phyloP scores from a whole-genome alignment of 2,797 vertebrate species.

The Emydoidea blandingii region DNA sequence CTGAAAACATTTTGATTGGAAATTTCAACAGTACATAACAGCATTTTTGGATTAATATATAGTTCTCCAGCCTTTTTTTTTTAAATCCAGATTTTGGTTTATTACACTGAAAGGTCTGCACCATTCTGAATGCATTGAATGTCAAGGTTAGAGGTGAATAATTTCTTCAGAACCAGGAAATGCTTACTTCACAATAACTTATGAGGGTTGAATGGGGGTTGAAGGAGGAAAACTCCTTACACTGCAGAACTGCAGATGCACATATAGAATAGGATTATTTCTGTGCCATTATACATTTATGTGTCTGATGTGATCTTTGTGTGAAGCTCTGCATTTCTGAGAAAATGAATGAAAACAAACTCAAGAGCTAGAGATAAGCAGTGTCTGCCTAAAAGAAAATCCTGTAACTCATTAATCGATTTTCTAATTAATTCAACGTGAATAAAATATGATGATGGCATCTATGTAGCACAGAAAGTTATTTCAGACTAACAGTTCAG shows the following conservation, averaged over 20 bases:
- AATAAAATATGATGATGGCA: conserved; percentile 54
- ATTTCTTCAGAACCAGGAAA: conserved; percentile 49
- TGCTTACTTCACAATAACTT: conserved; percentile 38
- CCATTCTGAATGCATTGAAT: conserved; percentile 2
- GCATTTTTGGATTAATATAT: conserved; percentile 45
- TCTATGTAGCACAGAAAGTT: not conserved
- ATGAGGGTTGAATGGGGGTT: conserved; percentile 26
- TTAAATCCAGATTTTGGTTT: conserved; percentile 30
- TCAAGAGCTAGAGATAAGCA: conserved; percentile 48
- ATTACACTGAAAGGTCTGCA: conserved; percentile 31
- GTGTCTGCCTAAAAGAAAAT: conserved; percentile 45
- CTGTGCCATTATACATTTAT: conserved; percentile 38
- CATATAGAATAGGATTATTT: conserved; percentile 36
- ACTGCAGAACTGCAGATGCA: conserved; percentile 43
- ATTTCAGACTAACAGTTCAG: not conserved
- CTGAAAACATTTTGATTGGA: conserved; percentile 48
- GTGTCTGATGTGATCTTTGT: conserved; percentile 54
- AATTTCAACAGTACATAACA: conserved; percentile 21
- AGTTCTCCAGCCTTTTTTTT: not conserved
- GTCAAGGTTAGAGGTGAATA: conserved; percentile 12
- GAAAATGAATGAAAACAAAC: conserved; percentile 62
- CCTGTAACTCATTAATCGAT: conserved; percentile 54
- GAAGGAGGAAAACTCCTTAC: conserved; percentile 29
- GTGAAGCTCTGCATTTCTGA: conserved; percentile 58
- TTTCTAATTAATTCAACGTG: conserved; percentile 59